Percentiles rank a stretch among this genome's conserved stretches.
Evolutionary conservation across 2,113 vertebrate genomes (phyloP).

Genomic region (Microcebus murinus): DNA sequence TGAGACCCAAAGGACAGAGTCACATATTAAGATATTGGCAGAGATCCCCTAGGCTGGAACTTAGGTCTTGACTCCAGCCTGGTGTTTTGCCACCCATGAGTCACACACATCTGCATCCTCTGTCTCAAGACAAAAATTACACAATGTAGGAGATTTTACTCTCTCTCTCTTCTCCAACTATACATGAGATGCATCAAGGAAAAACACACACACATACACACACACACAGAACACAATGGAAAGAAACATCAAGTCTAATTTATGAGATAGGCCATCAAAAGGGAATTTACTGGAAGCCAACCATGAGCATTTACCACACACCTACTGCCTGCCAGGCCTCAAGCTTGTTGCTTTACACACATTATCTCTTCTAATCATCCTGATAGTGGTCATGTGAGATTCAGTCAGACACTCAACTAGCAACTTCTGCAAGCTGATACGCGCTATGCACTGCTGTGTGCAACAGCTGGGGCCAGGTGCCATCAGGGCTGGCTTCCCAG

Average conservation of each 20-base stretch:
- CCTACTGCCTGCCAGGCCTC: not conserved
- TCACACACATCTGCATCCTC: not conserved
- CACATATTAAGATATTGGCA: not conserved
- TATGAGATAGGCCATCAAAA: not conserved
- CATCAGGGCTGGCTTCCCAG: not conserved
- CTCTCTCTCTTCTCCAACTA: not conserved
- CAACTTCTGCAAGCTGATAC: not conserved
- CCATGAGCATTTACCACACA: not conserved
- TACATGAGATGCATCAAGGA: not conserved
- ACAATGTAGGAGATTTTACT: not conserved
- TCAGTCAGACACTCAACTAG: not conserved
- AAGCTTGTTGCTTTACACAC: not conserved
- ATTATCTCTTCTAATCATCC: not conserved
- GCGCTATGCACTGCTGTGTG: not conserved
- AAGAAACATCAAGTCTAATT: not conserved
- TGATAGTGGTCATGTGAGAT: not conserved
- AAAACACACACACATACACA: not conserved
- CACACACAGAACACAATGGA: not conserved
- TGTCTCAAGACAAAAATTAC: not conserved
- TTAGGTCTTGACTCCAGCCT: not conserved
- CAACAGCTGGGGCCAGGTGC: not conserved
- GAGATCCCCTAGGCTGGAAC: not conserved
- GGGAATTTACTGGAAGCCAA: not conserved
- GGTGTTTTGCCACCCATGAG: rapidly evolving
- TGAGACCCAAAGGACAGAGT: not conserved